Base-by-base conservation (phyloP, 2,113 vertebrate species). In the Herpetotheres cachinnans region DNA sequence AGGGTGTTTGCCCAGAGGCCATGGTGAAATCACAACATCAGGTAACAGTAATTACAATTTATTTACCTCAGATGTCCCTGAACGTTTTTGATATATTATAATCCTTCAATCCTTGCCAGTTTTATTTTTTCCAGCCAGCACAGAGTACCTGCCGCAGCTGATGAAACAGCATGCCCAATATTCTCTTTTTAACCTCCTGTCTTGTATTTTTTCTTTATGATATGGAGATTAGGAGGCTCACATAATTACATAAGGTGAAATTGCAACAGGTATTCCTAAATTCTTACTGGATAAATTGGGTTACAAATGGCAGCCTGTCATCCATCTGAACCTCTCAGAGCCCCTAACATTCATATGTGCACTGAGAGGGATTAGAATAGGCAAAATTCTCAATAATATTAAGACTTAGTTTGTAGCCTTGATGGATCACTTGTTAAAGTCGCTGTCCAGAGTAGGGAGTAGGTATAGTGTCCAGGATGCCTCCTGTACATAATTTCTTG, bases 71-170 rank as follows among this genome's bases (percentile, higher is more conserved):
- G 30, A 6, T 38, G 10, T 56, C 18, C 36, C 32, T 27, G 55
- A 8, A 42, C 59, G 4, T 50, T 73, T 24, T 59, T 17, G 30
- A 10, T 40, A 9, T n/a, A 7, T 50, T 13, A 2, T 38, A 27
- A 42, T 26, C 73, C 34, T 13, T 82, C 27, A 29, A 0, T 52
- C 2, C 1, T 3, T 6, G 7, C 36, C 11, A 7, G 56, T n/a
- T 72, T 62, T 58, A 16, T 36, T 61, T 55, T 55, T 36, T 8
- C 22, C 69, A 49, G 27, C 36, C 15, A 22, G 11, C 42, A 54
- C 36, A 81, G 61, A 49, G 42, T 44, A 30, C 25, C 42, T 81
- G 46, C 34, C 9, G 10, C 52, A 71, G 36, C 47, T 71, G 69
- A 17, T 63, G 34, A 66, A 62, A 32, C 1, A 5, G 6, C 14